Percentiles rank a stretch among this genome's conserved stretches.
These are phyloP conservation scores for Melanostoma scalare DNA, from an alignment of 2,888 invertebrate species.

Conservation along the genomic window DNA sequence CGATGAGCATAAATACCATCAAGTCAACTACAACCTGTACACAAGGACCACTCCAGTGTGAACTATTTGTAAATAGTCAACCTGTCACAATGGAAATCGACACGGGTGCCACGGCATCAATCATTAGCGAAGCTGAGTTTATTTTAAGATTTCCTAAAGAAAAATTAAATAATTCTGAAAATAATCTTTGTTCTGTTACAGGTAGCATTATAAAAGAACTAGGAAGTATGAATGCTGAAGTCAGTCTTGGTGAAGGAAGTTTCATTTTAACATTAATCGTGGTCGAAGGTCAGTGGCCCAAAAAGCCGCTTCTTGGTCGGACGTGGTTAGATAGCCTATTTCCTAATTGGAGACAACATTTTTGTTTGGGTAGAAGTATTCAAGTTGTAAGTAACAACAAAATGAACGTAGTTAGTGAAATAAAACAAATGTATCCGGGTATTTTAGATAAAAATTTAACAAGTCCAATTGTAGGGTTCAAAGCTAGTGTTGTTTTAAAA, in stretches of 20 bases:
- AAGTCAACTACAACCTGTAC: constrained; percentile 2
- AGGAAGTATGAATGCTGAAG: constrained; percentile 20
- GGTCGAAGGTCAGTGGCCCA: neutral
- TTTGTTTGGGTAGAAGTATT: no score
- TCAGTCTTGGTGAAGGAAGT: constrained; percentile 2
- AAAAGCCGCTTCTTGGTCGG: constrained; percentile 21
- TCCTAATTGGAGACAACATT: constrained; percentile 18
- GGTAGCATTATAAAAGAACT: constrained; percentile 5
- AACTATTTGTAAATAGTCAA: constrained; percentile 11
- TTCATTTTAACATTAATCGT: neutral
- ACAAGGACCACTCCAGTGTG: neutral
- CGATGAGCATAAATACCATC: constrained; percentile 1
- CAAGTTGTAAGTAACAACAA: neutral
- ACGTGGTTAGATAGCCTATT: constrained; percentile 30
- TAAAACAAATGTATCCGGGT: constrained; percentile 1
- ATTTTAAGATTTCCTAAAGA: constrained; percentile 14
- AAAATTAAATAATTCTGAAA: constrained; percentile 1
- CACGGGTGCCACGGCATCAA: constrained; percentile 16
- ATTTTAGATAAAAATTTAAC: constrained; percentile 5
- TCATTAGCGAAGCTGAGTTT: constrained; percentile 28
- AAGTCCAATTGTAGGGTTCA: constrained; percentile 35
- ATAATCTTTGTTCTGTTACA: constrained; percentile 1
- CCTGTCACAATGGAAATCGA: constrained; percentile 16
- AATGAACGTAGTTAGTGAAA: neutral
- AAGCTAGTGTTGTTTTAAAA: constrained; percentile 25